phyloP scores from a whole-genome alignment of 1,140 invertebrate species.

The Drosophila pallidifrons region DNA sequence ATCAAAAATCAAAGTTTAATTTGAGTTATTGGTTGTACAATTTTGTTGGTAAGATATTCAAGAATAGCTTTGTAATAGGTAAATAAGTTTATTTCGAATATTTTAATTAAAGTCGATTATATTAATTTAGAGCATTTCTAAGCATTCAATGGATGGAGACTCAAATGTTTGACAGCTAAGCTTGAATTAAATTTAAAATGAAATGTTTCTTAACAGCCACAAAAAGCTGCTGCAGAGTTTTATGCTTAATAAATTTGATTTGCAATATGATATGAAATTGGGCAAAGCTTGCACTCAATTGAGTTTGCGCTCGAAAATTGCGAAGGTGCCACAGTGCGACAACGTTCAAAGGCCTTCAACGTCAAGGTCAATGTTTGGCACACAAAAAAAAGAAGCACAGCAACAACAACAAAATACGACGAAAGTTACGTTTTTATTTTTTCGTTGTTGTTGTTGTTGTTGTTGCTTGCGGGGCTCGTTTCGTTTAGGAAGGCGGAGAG shows the following conservation, averaged over 20 bases:
- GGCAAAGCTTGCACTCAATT: constrained; percentile 2
- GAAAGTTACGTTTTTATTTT: neutral
- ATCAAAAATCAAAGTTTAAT: too few species aligned
- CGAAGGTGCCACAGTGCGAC: constrained; percentile 30
- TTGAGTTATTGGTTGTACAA: too few species aligned
- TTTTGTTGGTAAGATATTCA: too few species aligned
- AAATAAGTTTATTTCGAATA: too few species aligned
- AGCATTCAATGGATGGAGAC: too few species aligned
- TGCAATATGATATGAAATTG: neutral
- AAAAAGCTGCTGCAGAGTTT: neutral
- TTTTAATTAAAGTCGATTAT: too few species aligned
- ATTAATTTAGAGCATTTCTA: too few species aligned
- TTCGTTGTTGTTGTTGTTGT: neutral
- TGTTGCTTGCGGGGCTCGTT: constrained; percentile 25
- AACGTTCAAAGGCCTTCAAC: constrained; percentile 23
- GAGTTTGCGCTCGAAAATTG: constrained; percentile 6
- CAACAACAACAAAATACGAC: constrained; percentile 8
- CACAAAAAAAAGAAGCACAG: constrained; percentile 7
- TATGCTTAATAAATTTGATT: constrained; percentile 4
- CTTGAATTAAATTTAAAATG: too few species aligned
- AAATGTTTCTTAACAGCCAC: too few species aligned
- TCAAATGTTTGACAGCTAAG: too few species aligned
- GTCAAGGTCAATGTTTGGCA: constrained; percentile 53
- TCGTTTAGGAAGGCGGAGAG: neutral
- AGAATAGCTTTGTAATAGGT: too few species aligned